Percentiles rank a stretch among this genome's conserved stretches.
These are phyloP conservation scores for Tiliacea citrago DNA, from an alignment of 2,888 invertebrate genomes.

Conservation along the genomic window DNA sequence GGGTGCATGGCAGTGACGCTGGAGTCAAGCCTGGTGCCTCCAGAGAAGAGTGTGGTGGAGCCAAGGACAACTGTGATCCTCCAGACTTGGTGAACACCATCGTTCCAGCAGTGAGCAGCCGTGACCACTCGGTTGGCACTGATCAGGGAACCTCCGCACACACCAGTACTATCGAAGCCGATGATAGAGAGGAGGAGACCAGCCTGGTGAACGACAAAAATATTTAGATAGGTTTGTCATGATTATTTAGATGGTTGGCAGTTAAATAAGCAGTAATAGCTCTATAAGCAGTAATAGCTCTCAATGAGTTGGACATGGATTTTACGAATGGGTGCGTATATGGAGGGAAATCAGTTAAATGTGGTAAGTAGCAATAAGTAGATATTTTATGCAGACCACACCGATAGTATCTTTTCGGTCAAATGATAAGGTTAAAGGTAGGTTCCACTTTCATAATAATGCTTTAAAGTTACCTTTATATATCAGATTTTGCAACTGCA, in stretches of 20 bases:
- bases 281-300: background rate
- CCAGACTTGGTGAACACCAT: conserved; percentile 76
- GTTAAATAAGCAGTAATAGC: background rate
- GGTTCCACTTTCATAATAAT: background rate
- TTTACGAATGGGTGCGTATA: background rate
- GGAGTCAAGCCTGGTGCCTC: conserved; percentile 74
- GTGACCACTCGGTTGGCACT: conserved; percentile 68
- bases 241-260: background rate
- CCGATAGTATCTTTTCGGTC: background rate
- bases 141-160: conserved; percentile 80
- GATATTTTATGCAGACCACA: background rate
- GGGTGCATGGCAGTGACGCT: conserved; percentile 73
- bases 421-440: background rate
- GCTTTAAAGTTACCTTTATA: background rate
- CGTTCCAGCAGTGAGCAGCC: conserved; percentile 81
- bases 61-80: conserved; percentile 78
- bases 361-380: background rate
- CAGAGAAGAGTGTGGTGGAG: conserved; percentile 73
- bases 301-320: background rate
- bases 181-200: conserved; percentile 67
- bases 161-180: conserved; percentile 59
- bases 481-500: background rate
- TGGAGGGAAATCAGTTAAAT: background rate
- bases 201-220: conserved; percentile 58
- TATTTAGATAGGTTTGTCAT: background rate